Base-by-base conservation (phyloP, 2,888 invertebrate species). In the Spilosoma lubricipeda region DNA sequence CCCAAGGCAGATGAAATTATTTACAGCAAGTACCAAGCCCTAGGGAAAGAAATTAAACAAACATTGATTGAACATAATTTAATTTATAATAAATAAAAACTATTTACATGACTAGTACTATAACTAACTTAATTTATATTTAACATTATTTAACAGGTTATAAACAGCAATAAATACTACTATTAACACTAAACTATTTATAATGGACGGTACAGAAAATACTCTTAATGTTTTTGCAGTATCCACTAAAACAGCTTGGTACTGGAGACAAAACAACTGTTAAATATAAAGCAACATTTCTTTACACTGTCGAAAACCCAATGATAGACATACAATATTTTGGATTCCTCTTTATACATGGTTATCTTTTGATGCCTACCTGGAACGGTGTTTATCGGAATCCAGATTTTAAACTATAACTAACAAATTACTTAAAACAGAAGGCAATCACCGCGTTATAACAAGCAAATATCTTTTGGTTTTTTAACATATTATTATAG, bases 221-320 rank as follows among this genome's bases (percentile, higher is more conserved):
- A 36, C 36, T 36, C 36, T 7, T 36, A 36, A 36, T 36, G 5
- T 36, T 36, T 7, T 36, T 5, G 90, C 90, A 9, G 86, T 72
- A 33, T 82, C 72, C 27, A 77, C 52, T 8, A 67, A 13, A 18
- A 63, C 27, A 8, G 23, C 11, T 33, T 73, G 42, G 5, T 71
- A 42, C 8, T 71, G 74, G n/a, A 75, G 4, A 33, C 70, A 67
- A 0, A 69, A 33, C 23, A 36, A 73, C 30, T 27, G 68, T 59
- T 7, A 78, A 52, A 66, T 18, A 33, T 33, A 45, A 23, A 67
- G 74, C 42, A 68, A 72, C 78, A 78, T 70, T 68, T 68, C 23
- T 36, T 68, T 64, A 23, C 13, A 73, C 15, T 71, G 45, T 36
- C 48, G 33, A 65, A 64, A 36, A 65, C n/a, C 33, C 33, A 71